A percentile compares a stretch with the other conserved stretches of the same genome.
Conservation (phyloP, 2,113 vertebrate species). For the Paramormyrops kingsleyae region DNA sequence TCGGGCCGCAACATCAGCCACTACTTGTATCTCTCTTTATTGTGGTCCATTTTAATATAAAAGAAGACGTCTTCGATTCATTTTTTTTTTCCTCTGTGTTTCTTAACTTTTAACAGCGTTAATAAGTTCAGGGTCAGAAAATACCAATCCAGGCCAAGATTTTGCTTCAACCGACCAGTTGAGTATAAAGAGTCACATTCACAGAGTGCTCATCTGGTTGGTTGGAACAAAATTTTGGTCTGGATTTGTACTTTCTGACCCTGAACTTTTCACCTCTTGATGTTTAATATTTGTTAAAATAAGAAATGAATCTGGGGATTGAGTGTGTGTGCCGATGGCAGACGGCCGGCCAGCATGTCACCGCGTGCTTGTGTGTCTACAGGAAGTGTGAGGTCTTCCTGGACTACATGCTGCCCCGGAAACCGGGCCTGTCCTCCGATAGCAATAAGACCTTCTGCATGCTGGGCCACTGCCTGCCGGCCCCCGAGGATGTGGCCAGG, state of each 20-base stretch:
- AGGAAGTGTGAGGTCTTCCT: slow-evolving; percentile 84
- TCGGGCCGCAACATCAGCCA: background rate
- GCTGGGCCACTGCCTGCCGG: slow-evolving; percentile 73
- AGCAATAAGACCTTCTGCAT: slow-evolving; percentile 92
- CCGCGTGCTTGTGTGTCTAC: slow-evolving; percentile 28
- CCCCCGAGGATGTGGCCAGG: slow-evolving; percentile 68
- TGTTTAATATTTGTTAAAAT: background rate
- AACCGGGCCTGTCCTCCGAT: slow-evolving; percentile 88
- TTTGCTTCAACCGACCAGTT: background rate
- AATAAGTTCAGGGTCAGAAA: background rate
- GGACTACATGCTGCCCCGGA: slow-evolving; percentile 84
- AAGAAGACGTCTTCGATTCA: background rate
- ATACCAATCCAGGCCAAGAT: background rate
- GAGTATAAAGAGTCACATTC: background rate
- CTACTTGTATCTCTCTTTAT: background rate
- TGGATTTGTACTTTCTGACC: background rate
- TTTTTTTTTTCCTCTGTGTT: background rate
- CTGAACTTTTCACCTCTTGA: background rate
- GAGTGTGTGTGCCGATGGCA: background rate
- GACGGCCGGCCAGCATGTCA: background rate
- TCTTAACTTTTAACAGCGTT: background rate
- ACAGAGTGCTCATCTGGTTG: background rate
- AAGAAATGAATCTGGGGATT: background rate
- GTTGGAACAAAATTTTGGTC: background rate
- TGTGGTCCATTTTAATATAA: background rate